Percentiles rank a stretch among this genome's conserved stretches.
These are phyloP conservation scores for Coelopa frigida DNA, from an alignment of 1,140 invertebrate species.

Conservation along the genomic window DNA sequence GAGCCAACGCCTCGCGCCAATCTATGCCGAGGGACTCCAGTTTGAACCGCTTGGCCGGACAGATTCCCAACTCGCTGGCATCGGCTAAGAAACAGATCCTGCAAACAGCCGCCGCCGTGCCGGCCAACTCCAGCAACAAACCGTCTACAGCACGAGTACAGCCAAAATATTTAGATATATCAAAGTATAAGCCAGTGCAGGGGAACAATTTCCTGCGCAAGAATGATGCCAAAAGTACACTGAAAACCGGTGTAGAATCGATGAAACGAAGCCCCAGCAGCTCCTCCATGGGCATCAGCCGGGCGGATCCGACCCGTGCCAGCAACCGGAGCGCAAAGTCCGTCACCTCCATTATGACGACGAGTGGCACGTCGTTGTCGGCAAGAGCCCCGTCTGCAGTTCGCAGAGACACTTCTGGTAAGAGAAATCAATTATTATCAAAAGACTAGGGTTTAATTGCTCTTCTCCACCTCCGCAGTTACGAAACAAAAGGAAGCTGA, in stretches of 20 bases:
- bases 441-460: conserved; percentile 7
- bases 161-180: conserved; percentile 52
- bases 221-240: conserved; percentile 53
- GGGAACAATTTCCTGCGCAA: conserved; percentile 49
- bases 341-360: conserved; percentile 30
- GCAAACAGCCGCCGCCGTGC: conserved; percentile 30
- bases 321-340: conserved; percentile 40
- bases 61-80: conserved; percentile 40
- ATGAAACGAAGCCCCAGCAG: conserved; percentile 42
- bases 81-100: conserved; percentile 42
- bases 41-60: conserved; percentile 34
- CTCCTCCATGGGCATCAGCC: conserved; percentile 34
- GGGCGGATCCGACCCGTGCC: conserved; percentile 28
- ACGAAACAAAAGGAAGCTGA: conserved; percentile 69
- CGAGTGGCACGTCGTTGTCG: conserved; percentile 23
- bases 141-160: conserved; percentile 26
- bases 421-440: conserved; percentile 13
- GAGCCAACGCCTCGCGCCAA: conserved; percentile 24
- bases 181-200: conserved; percentile 50
- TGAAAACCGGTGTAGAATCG: conserved; percentile 27
- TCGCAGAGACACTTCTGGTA: conserved; percentile 36
- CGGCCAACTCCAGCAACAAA: conserved; percentile 31
- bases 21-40: conserved; percentile 44
- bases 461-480: conserved; percentile 28
- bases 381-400: conserved; percentile 29